Base-by-base conservation (phyloP, 2,113 vertebrate genomes). In the Thinocorus orbignyianus region DNA sequence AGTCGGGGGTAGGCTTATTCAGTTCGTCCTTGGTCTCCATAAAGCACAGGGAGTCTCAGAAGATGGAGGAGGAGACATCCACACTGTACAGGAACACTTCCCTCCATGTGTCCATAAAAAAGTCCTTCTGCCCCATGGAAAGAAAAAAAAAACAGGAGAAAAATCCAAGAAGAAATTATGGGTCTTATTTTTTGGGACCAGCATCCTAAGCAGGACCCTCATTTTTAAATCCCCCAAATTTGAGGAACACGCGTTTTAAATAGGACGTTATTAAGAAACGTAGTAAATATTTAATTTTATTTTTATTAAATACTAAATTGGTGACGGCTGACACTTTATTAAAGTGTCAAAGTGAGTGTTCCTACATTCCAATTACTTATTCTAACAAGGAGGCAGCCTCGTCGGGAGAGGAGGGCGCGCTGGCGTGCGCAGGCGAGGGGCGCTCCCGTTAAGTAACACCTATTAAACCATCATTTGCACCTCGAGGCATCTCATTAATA, bases 381-480 rank as follows among this genome's bases (percentile, higher is more conserved):
- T 98, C 98, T 97, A 98, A 97, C 98, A 97, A 98, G 98, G 96
- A 97, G 91, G 97, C 97, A 94, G 97, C 94, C 96, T 98, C 92
- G 96, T 96, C 95, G 81, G 95, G 96, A 97, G 98, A 97, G 98
- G 96, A 62, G 90, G 76, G 94, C 44, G 35, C 74, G 83, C 96
- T 65, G 94, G 95, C 95, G 97, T 97, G 97, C 91, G 85, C 97
- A 97, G 97, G 97, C 92, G 97, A 98, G 97, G 97, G 97, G 97
- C 62, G 73, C 96, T 98, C 97, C 97, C 74, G 97, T 98, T 98
- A 99, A 99, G 98, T 99, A 99, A 99, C 99, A 99, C 99, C 99
- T 99, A 99, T 99, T 99, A 99, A 98, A 99, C 99, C 96, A 97
- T 98, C 98, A 99, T 99, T 99, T 99, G 98, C 99, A 99, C 99